Evolutionary conservation across 2,797 vertebrate species (phyloP).

Genomic region (Esox lucius): DNA sequence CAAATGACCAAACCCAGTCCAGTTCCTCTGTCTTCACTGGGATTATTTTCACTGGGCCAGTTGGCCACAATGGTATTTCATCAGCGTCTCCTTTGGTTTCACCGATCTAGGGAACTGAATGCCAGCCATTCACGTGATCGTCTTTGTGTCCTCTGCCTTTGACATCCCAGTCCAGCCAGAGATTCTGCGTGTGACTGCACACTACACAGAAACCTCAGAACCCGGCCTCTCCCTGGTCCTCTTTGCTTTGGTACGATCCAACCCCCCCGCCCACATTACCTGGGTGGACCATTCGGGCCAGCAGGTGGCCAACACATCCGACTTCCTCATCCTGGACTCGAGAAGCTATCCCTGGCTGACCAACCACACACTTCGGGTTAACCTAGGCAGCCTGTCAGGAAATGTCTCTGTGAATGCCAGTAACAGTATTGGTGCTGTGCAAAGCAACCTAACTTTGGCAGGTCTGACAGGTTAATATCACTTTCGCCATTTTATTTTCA

Average conservation of each 20-base stretch:
- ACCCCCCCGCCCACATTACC: conserved; percentile 82
- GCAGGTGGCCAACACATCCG: conserved; percentile 78
- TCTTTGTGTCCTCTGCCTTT: neutral
- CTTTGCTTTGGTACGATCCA: conserved; percentile 84
- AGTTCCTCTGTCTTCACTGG: neutral
- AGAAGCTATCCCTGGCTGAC: conserved; percentile 78
- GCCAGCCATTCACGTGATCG: neutral
- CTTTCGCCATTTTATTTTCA: neutral
- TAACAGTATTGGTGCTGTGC: conserved; percentile 77
- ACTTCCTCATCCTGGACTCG: conserved; percentile 83
- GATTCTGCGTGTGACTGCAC: conserved; percentile 79
- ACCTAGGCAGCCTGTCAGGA: conserved; percentile 68
- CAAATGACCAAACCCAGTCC: neutral
- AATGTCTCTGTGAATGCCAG: conserved; percentile 80
- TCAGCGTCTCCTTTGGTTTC: neutral
- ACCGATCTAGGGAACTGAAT: neutral
- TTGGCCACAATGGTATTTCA: neutral
- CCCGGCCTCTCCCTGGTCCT: conserved; percentile 83
- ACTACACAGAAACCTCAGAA: conserved; percentile 73
- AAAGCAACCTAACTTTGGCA: conserved; percentile 79
- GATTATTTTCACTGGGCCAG: neutral
- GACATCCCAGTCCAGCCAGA: conserved; percentile 81
- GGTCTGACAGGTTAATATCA: conserved; percentile 62
- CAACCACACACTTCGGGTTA: conserved; percentile 83
- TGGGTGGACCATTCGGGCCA: conserved; percentile 82